phyloP scores from a whole-genome alignment of 2,113 vertebrate species.

The Barbus barbus region DNA sequence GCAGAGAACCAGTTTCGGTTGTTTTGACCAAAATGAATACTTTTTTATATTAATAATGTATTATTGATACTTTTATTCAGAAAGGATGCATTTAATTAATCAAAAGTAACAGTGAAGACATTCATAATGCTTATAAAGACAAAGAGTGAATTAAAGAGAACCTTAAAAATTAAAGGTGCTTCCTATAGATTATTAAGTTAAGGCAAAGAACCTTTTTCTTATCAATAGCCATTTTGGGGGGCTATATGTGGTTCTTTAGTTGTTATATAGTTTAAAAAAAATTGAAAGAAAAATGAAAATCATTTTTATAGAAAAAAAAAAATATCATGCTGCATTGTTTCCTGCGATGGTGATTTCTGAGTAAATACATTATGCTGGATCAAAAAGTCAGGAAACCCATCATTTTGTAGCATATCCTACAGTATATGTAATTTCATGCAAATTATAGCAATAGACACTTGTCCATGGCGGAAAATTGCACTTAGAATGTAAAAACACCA shows the following conservation, averaged over 20 bases:
- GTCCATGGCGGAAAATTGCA: neutral
- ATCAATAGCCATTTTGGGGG: neutral
- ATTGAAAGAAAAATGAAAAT: neutral
- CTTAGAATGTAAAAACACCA: neutral
- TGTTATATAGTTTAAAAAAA: neutral
- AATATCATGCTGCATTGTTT: neutral
- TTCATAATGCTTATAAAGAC: neutral
- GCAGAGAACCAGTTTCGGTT: neutral
- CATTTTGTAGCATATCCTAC: neutral
- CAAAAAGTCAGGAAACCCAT: neutral
- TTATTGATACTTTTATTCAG: neutral
- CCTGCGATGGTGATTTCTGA: neutral
- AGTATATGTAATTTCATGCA: constrained; percentile 14
- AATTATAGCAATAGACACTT: neutral
- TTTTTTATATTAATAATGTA: too few species aligned
- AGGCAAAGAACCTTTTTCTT: neutral
- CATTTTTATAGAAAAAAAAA: neutral
- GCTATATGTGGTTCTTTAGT: neutral
- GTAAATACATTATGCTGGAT: neutral
- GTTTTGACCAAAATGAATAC: neutral
- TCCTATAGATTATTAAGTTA: too few species aligned
- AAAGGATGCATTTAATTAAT: neutral
- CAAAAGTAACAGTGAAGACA: neutral
- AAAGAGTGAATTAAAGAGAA: neutral
- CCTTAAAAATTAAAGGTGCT: too few species aligned